Evolutionary conservation across 2,797 vertebrate genomes (phyloP).

Genomic region (Danio aesculapii): DNA sequence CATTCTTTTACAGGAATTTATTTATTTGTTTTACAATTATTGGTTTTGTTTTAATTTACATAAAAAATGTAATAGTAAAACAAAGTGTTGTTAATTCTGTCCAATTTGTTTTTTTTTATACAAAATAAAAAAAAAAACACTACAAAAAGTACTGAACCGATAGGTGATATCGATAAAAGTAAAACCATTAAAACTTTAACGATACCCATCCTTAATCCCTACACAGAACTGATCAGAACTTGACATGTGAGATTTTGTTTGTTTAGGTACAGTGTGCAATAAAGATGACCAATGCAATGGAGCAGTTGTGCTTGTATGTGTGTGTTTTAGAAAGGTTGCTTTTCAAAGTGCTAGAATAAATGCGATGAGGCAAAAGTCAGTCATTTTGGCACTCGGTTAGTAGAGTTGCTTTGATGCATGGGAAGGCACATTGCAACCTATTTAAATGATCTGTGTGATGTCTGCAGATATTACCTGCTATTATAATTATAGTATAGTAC

Average conservation of each 20-base stretch:
- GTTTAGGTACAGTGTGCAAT: constrained; percentile 1
- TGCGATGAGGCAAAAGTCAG: not conserved
- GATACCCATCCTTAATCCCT: too few relatives aligned
- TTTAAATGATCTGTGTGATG: not conserved
- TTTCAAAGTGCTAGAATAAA: not conserved
- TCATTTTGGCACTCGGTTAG: not conserved
- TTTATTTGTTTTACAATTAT: too few relatives aligned
- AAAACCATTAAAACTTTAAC: too few relatives aligned
- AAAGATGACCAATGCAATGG: constrained; percentile 2
- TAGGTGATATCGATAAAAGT: too few relatives aligned
- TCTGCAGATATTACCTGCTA: not conserved
- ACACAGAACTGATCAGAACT: not conserved
- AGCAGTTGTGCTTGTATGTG: not conserved
- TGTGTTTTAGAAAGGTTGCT: not conserved
- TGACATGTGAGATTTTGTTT: constrained; percentile 10
- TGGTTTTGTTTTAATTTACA: too few relatives aligned
- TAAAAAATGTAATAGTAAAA: too few relatives aligned
- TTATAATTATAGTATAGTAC: too few relatives aligned
- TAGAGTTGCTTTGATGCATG: not conserved
- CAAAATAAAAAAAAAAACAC: too few relatives aligned
- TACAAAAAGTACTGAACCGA: too few relatives aligned
- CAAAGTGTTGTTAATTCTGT: too few relatives aligned
- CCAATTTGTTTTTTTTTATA: too few relatives aligned
- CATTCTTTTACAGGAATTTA: too few relatives aligned
- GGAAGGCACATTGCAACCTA: not conserved